Evolutionary conservation across 2,888 invertebrate species (phyloP).

Genomic region (Lasioglossum vierecki): DNA sequence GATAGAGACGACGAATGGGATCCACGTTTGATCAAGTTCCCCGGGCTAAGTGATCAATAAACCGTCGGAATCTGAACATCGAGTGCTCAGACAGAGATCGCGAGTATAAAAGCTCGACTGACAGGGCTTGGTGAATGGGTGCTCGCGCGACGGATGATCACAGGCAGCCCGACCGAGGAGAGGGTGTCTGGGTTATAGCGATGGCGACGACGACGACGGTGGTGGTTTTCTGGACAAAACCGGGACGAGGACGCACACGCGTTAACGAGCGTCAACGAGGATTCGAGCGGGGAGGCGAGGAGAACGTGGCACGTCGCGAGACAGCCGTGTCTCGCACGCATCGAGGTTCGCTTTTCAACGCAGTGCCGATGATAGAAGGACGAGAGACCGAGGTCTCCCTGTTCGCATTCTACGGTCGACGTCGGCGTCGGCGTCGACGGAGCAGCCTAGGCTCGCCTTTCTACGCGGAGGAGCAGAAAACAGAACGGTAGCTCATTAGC

Average conservation of each 20-base stretch:
- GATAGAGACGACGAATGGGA: not conserved
- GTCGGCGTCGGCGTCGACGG: constrained; percentile 25
- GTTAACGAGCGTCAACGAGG: constrained; percentile 22
- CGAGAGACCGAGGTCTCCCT: constrained; percentile 29
- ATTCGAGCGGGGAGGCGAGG: not conserved
- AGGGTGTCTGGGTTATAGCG: not conserved
- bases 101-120: not conserved
- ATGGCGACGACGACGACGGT: not conserved
- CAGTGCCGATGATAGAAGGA: constrained; percentile 70
- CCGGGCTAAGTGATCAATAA: constrained; percentile 3
- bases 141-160: constrained; percentile 28
- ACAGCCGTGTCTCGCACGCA: constrained; percentile 6
- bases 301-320: not conserved
- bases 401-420: constrained; percentile 26
- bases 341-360: constrained; percentile 70
- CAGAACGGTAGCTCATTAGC: constrained; percentile 81
- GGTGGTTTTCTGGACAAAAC: constrained; percentile 17
- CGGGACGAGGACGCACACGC: constrained; percentile 2
- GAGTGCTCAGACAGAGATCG: not conserved
- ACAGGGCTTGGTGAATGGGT: not conserved
- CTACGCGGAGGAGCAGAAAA: constrained; percentile 72
- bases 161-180: not conserved
- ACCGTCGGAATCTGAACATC: not conserved
- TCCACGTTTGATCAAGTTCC: not conserved
- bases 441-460: constrained; percentile 55